Conservation (phyloP, 2,113 vertebrate genomes). For the Chloebia gouldiae region DNA sequence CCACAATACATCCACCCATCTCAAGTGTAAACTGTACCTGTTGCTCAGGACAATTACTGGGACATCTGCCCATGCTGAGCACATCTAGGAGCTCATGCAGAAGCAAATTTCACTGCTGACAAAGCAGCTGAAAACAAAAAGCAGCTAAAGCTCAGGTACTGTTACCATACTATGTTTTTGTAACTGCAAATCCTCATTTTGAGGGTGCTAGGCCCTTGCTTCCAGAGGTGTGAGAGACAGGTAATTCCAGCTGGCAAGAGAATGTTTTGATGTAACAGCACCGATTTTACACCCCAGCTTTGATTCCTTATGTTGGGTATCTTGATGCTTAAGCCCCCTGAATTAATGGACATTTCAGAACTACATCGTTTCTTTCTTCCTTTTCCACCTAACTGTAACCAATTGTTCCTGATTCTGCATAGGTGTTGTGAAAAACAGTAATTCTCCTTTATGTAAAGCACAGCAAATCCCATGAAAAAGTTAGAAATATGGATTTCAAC, state of each 20-base stretch:
- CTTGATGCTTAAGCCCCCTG: not conserved
- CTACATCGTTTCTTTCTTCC: not conserved
- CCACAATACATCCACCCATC: not conserved
- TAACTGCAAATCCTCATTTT: not conserved
- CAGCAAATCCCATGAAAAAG: not conserved
- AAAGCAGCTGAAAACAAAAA: not conserved
- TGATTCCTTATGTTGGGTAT: not conserved
- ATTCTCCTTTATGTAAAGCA: not conserved
- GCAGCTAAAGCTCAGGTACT: not conserved
- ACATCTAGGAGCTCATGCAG: not conserved
- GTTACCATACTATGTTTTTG: not conserved
- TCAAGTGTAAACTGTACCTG: not conserved
- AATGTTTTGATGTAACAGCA: not conserved
- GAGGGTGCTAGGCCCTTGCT: not conserved
- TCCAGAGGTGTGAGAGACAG: not conserved
- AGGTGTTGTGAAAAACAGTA: not conserved
- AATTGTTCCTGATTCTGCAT: not conserved
- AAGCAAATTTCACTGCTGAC: not conserved
- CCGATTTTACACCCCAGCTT: not conserved
- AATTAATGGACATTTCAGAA: not conserved
- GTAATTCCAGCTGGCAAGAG: not conserved
- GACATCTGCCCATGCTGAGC: not conserved
- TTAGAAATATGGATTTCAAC: not conserved
- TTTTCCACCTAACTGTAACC: not conserved
- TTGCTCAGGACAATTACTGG: not conserved